Base-by-base conservation (phyloP, 2,888 invertebrate genomes). In the Ectemnius cavifrons region DNA sequence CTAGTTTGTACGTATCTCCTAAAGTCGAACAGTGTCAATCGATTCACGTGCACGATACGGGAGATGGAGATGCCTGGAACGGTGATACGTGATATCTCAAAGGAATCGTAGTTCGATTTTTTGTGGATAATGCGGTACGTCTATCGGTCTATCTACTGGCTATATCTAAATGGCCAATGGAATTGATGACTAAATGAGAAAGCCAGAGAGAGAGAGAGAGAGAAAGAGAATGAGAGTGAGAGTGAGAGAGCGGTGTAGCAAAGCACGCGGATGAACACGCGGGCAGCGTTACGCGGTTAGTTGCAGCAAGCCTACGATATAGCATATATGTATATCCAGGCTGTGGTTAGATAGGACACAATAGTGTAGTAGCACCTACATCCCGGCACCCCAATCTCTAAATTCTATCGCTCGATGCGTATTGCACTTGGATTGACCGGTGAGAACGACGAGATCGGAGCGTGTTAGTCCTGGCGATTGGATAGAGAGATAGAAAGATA, bases 241-340 rank as follows among this genome's bases (percentile, higher is more conserved):
- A 52, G 1, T 11, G 52, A 37, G 37, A 57, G 57, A 67, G 77
- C 78, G 37, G 37, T 71, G 69, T 67, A 69, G 66, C 78, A 64
- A 76, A 71, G 73, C 78, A 70, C 73, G 72, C 60, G 74, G 69
- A 75, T 68, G 70, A 71, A 75, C 76, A 73, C 68, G 71, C 77
- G 73, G 37, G 37, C 37, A 69, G 73, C 57, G 66, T 76, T 82
- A 82, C 83, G 80, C 79, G 79, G 77, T 84, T 83, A 81, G 84
- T 80, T 88, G 89, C 89, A 89, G 89, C 89, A 89, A 88, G 89
- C 86, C 89, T 87, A 86, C 86, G 88, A 89, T 89, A 89, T 89
- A 89, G 89, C 89, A 88, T 52, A 37, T 16, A 88, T 52, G 11
- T 16, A 52, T 86, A 74, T 68, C 72, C 73, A 73, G 73, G 78